A percentile compares a stretch with the other conserved stretches of the same genome.
Evolutionary conservation across 2,888 invertebrate species (phyloP).

Genomic region (Drosophila limbata): DNA sequence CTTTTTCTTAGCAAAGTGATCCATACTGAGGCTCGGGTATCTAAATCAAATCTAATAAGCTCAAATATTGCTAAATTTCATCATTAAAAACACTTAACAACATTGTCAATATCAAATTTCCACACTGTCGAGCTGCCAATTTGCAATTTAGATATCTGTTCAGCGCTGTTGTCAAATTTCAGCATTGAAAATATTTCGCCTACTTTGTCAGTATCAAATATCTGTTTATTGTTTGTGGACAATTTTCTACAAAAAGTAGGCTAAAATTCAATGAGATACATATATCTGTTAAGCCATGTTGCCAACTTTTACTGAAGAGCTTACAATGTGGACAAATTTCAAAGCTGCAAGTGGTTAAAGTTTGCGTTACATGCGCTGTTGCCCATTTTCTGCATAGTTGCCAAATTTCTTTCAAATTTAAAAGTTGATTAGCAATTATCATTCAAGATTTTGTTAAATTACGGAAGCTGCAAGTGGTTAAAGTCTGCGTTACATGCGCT

Average conservation of each 20-base stretch:
- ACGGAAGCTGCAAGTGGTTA: no score
- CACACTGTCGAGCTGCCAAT: conserved; percentile 7
- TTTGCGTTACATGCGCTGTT: neutral
- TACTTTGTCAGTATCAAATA: conserved; percentile 22
- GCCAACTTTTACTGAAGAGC: neutral
- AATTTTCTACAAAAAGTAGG: neutral
- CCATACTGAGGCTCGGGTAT: conserved; percentile 19
- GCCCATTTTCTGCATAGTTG: neutral
- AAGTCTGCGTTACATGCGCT: no score
- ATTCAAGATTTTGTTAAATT: neutral
- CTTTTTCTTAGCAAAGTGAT: neutral
- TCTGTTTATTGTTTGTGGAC: conserved; percentile 1
- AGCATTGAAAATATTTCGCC: conserved; percentile 8
- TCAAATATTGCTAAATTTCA: conserved; percentile 25
- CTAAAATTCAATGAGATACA: neutral
- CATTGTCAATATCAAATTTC: conserved; percentile 28
- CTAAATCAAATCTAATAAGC: conserved; percentile 38
- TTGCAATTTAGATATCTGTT: conserved; percentile 9
- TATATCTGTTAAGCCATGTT: neutral
- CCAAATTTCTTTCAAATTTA: neutral
- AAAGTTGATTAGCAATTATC: neutral
- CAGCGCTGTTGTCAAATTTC: conserved; percentile 7
- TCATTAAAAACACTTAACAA: conserved; percentile 39
- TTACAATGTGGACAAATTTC: neutral
- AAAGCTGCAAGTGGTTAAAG: no score